phyloP scores from a whole-genome alignment of 2,113 vertebrate genomes.

The Myotis yumanensis region DNA sequence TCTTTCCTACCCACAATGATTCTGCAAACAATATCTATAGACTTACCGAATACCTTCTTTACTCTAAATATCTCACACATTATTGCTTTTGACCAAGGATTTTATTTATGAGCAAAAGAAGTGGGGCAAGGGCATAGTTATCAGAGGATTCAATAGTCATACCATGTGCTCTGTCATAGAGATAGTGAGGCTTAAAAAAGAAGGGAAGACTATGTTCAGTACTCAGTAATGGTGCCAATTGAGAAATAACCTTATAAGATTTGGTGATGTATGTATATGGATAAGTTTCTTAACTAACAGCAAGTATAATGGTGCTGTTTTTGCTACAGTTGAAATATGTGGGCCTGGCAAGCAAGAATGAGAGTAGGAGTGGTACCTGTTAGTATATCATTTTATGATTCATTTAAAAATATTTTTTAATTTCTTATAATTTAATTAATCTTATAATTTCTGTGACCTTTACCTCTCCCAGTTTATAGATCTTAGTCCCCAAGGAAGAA shows the following conservation, averaged over 20 bases:
- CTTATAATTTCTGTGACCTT: not conserved
- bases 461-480: not conserved
- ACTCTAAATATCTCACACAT: not conserved
- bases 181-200: not conserved
- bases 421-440: too few relatives aligned
- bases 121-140: not conserved
- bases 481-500: not conserved
- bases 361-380: not conserved
- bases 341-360: not conserved
- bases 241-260: not conserved
- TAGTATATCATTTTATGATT: not conserved
- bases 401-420: not conserved
- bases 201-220: not conserved
- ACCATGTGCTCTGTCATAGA: not conserved
- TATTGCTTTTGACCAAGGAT: not conserved
- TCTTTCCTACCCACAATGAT: not conserved
- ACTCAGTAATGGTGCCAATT: not conserved
- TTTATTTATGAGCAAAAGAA: slow-evolving; percentile 18
- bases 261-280: not conserved
- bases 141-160: not conserved
- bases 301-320: not conserved
- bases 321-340: not conserved
- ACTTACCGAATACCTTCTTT: not conserved
- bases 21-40: not conserved
- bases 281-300: not conserved